Evolutionary conservation across 2,113 vertebrate genomes (phyloP), one percentile per base, ranked within the genome.

Genomic region (Hucho hucho): DNA sequence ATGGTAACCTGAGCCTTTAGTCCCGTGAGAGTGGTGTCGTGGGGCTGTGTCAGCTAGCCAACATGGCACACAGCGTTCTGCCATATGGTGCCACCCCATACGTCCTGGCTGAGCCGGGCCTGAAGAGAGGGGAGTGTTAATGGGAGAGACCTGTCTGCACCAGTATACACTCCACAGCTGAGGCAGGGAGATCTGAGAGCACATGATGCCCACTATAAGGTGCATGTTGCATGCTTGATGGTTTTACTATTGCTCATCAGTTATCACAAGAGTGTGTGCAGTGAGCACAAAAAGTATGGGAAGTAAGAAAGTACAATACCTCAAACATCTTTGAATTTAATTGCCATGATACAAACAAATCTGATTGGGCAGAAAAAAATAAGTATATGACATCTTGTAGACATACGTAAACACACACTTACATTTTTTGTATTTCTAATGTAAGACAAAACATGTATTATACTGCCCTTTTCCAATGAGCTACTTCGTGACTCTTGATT

Each of bases 71-170:
- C 91, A 92, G 92, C 89, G 80, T 91, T 89, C 84, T 88, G 93
- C 93, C 94, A 94, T 94, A 95, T 95, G 94, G 94, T 90, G 88
- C 91, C 90, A 83, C 85, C 87, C 80, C 89, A 88, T 90, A 93
- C 86, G 84, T 91, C 89, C 87, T 47, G 73, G 72, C 37, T 43
- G 37, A 43, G 16, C 49, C 14, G 49, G 16, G 37, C 37, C 37
- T 75, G 81, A 64, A 75, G 77, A 61, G 37, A 43, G 75, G 72
- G 20, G 75, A 75, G 83, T 83, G 79, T 76, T 81, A 86, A 88
- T 70, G 70, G 79, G 81, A 85, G 87, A 86, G 82, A 80, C 78
- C 85, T 74, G 77, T 5, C 14, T 7, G 5, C 47, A 73, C 49
- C 26, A 65, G 76, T 81, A 83, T 78, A 75, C 64, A 75, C 43